A percentile compares a stretch with the other conserved stretches of the same genome.
Evolutionary conservation across 2,113 vertebrate genomes (phyloP).

Genomic region (Nibea coibor): DNA sequence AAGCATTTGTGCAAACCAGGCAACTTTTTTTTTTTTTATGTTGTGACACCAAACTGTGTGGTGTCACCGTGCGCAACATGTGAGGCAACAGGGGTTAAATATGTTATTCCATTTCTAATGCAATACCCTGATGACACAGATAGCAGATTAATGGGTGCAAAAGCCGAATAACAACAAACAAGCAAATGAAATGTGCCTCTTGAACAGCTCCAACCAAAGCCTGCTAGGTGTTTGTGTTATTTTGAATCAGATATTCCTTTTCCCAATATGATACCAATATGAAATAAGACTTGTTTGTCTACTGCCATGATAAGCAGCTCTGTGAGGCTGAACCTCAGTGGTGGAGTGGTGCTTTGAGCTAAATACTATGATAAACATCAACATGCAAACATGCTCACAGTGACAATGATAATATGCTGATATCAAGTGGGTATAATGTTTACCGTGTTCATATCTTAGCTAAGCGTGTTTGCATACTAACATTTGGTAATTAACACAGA

Average conservation of each 20-base stretch:
- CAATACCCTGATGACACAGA: conserved; percentile 1
- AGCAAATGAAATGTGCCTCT: background rate
- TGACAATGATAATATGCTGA: background rate
- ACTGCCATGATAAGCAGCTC: background rate
- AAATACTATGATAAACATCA: background rate
- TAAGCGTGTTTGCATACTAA: background rate
- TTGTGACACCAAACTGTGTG: conserved; percentile 28
- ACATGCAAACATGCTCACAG: background rate
- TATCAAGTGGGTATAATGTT: background rate
- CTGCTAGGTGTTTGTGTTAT: background rate
- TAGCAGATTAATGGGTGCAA: background rate
- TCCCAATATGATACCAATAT: background rate
- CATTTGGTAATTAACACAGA: background rate
- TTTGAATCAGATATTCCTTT: conserved; percentile 4
- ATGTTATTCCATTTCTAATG: conserved; percentile 16
- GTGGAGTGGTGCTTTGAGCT: background rate
- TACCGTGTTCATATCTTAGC: background rate
- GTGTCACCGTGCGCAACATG: conserved; percentile 22
- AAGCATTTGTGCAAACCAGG: conserved; percentile 34
- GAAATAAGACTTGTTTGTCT: background rate
- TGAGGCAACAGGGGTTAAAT: conserved; percentile 18
- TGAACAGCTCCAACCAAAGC: background rate
- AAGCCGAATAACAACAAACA: conserved; percentile 3
- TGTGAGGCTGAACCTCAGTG: background rate
- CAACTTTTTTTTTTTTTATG: conserved; percentile 12